These are phyloP conservation scores for Rhinophrynus dorsalis DNA, from an alignment of 2,797 vertebrate genomes.

Conservation along the genomic window DNA sequence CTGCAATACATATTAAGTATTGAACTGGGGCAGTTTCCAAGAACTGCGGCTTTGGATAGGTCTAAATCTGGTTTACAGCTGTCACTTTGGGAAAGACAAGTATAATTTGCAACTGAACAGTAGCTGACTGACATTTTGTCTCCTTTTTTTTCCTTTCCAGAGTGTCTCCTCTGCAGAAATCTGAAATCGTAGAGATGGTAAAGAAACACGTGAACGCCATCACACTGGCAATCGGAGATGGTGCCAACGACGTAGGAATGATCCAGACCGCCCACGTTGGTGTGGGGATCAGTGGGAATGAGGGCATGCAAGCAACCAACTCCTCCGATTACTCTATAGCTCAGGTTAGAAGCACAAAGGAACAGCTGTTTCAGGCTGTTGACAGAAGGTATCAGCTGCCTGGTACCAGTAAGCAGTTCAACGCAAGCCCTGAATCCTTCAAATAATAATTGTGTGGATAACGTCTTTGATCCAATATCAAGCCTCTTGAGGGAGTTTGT, in stretches of 20 bases:
- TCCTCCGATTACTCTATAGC: conserved; percentile 97
- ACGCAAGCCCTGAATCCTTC: not conserved
- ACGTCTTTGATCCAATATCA: conserved; percentile 27
- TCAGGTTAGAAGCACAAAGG: conserved; percentile 76
- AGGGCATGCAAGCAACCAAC: conserved; percentile 98
- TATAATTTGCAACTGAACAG: conserved; percentile 47
- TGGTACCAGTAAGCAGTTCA: not conserved
- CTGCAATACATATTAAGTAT: conserved; percentile 51
- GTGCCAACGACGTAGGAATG: conserved; percentile 98
- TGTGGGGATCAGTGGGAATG: conserved; percentile 96
- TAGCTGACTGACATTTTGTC: conserved; percentile 60
- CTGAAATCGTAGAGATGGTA: conserved; percentile 97
- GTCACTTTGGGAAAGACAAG: conserved; percentile 53
- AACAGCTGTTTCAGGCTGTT: not conserved
- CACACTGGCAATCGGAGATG: conserved; percentile 96
- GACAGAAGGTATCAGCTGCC: not conserved
- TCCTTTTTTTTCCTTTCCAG: conserved; percentile 69
- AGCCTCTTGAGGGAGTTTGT: too few relatives aligned
- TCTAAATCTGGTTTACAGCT: conserved; percentile 65
- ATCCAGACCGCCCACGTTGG: conserved; percentile 97
- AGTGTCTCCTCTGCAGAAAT: conserved; percentile 97
- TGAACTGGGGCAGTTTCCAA: conserved; percentile 56
- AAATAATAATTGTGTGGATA: not conserved
- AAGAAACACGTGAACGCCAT: conserved; percentile 97
- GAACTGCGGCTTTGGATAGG: conserved; percentile 55